Conservation (phyloP, 2,113 vertebrate genomes). For the Rhipidura dahli region DNA sequence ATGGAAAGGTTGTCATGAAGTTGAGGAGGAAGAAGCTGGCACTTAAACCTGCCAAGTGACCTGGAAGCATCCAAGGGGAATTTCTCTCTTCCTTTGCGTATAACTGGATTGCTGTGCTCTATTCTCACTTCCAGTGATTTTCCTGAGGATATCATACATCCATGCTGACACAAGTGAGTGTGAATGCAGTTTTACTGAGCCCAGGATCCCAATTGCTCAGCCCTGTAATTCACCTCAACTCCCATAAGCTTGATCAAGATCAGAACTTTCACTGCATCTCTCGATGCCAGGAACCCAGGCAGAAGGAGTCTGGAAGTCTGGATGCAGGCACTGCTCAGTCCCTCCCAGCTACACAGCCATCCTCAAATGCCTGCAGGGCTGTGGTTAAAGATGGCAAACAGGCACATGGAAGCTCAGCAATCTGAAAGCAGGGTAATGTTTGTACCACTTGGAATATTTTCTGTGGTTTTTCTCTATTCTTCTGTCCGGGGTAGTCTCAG, state of each 20-base stretch:
- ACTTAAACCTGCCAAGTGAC: neutral
- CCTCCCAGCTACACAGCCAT: neutral
- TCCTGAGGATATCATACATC: neutral
- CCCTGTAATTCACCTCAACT: neutral
- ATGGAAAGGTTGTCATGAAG: neutral
- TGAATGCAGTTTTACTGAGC: neutral
- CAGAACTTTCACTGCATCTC: neutral
- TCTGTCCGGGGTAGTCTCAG: neutral
- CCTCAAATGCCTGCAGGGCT: neutral
- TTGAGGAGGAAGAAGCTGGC: neutral
- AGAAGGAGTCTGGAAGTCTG: neutral
- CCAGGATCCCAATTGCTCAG: neutral
- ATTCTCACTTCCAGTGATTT: neutral
- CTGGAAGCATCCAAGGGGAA: neutral
- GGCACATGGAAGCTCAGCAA: neutral
- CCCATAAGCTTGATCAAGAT: neutral
- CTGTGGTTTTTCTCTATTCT: neutral
- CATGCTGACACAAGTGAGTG: neutral
- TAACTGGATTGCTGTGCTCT: neutral
- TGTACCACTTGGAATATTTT: neutral
- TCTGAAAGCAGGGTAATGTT: neutral
- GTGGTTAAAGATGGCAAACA: neutral
- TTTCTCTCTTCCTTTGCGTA: neutral
- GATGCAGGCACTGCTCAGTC: neutral
- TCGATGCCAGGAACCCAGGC: neutral